Conservation (phyloP, 2,113 vertebrate genomes). For the Triplophysa rosa region DNA sequence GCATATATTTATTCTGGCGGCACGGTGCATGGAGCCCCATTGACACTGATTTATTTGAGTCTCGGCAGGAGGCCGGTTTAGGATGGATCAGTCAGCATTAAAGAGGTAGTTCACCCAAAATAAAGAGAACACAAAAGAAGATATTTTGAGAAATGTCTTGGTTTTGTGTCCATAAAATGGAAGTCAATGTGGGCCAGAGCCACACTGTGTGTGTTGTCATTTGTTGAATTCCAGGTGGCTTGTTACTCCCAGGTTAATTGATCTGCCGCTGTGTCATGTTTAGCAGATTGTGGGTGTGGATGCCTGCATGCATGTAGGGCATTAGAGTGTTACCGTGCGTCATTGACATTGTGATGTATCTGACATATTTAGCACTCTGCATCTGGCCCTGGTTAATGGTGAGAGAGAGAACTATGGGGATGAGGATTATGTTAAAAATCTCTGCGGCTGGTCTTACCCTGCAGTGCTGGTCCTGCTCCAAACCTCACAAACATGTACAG, state of each 20-base stretch:
- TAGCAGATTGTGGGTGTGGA: background rate
- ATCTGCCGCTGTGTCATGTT: constrained; percentile 24
- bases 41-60: too few relatives aligned
- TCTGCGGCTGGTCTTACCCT: constrained; percentile 3
- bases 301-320: background rate
- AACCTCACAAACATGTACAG: background rate
- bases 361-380: constrained; percentile 27
- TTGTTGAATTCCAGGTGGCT: constrained; percentile 17
- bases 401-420: background rate
- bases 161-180: too few relatives aligned
- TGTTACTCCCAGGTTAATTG: constrained; percentile 26
- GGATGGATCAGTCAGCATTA: too few relatives aligned
- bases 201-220: background rate
- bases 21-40: too few relatives aligned
- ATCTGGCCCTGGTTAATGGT: constrained; percentile 33
- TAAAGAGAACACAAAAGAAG: too few relatives aligned
- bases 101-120: too few relatives aligned
- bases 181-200: too few relatives aligned
- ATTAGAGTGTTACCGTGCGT: background rate
- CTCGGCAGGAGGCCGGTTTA: too few relatives aligned
- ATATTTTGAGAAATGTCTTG: too few relatives aligned
- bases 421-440: background rate
- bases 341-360: constrained; percentile 12
- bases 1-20: too few relatives aligned
- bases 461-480: constrained; percentile 14